These are phyloP conservation scores for Oscheius sp. DNA, from an alignment of 2,888 invertebrate species.

Conservation along the genomic window DNA sequence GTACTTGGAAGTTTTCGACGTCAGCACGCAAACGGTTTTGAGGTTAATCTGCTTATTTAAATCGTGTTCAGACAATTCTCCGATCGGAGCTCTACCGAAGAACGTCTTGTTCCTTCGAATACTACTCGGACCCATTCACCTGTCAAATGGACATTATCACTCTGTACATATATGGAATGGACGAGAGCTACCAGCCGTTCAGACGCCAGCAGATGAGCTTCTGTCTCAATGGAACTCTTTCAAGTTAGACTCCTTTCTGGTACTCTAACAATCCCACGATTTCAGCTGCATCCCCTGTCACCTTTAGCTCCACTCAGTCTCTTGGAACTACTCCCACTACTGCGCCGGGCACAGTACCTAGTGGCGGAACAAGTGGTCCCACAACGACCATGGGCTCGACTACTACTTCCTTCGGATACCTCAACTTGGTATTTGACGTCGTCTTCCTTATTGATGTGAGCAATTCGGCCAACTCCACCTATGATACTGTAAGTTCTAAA, in stretches of 20 bases:
- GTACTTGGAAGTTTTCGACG: slow-evolving; percentile 54
- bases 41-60: not conserved
- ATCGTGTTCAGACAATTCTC: slow-evolving; percentile 38
- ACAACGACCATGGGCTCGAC: slow-evolving; percentile 34
- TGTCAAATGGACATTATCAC: slow-evolving; percentile 55
- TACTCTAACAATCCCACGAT: not conserved
- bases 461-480: slow-evolving; percentile 1
- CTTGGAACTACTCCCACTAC: slow-evolving; percentile 18
- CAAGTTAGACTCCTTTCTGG: slow-evolving; percentile 9
- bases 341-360: slow-evolving; percentile 23
- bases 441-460: slow-evolving; percentile 53
- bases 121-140: slow-evolving; percentile 60
- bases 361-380: slow-evolving; percentile 14
- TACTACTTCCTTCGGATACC: slow-evolving; percentile 18
- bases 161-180: slow-evolving; percentile 57
- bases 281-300: not conserved
- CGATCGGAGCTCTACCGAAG: slow-evolving; percentile 56
- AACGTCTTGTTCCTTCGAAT: slow-evolving; percentile 55
- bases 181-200: slow-evolving; percentile 54
- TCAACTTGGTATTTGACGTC: slow-evolving; percentile 44
- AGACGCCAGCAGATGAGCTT: slow-evolving; percentile 50
- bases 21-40: slow-evolving; percentile 30
- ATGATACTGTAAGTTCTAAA: slow-evolving; percentile 21
- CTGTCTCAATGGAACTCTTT: slow-evolving; percentile 34
- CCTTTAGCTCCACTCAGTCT: not conserved